Evolutionary conservation across 2,888 invertebrate species (phyloP).

Genomic region (Lymantria dispar): DNA sequence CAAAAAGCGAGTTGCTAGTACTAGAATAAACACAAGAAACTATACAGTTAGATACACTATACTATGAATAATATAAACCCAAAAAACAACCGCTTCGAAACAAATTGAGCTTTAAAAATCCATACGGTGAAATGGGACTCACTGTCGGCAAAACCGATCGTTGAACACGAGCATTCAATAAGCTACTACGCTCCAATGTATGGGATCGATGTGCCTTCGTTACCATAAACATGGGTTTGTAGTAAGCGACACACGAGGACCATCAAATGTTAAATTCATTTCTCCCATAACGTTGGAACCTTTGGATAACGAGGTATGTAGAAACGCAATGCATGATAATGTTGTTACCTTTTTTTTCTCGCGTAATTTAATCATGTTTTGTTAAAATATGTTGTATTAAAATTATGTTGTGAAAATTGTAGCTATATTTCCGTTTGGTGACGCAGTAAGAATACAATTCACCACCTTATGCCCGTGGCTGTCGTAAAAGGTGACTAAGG

Average conservation of each 20-base stretch:
- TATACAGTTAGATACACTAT: no score
- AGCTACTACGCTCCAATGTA: constrained; percentile 12
- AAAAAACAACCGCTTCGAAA: neutral
- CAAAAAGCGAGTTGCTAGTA: no score
- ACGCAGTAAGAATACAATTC: no score
- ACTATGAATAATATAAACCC: neutral
- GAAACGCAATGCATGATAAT: neutral
- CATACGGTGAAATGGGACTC: constrained; percentile 2
- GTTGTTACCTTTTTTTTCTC: neutral
- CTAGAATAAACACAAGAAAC: no score
- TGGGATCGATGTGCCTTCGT: constrained; percentile 14
- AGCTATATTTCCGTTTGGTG: no score
- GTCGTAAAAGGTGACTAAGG: no score
- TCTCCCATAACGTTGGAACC: constrained; percentile 16
- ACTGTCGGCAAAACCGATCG: constrained; percentile 9
- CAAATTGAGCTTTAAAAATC: constrained; percentile 15
- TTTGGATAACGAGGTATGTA: constrained; percentile 24
- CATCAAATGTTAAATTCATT: constrained; percentile 36
- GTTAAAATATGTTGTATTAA: no score
- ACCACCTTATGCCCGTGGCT: no score
- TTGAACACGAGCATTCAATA: constrained; percentile 26
- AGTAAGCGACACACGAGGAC: constrained; percentile 8
- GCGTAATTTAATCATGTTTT: no score
- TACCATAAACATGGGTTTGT: constrained; percentile 17
- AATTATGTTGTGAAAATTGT: no score